phyloP scores from a whole-genome alignment of 2,797 vertebrate genomes.

The Halcyon smyrnensis region DNA sequence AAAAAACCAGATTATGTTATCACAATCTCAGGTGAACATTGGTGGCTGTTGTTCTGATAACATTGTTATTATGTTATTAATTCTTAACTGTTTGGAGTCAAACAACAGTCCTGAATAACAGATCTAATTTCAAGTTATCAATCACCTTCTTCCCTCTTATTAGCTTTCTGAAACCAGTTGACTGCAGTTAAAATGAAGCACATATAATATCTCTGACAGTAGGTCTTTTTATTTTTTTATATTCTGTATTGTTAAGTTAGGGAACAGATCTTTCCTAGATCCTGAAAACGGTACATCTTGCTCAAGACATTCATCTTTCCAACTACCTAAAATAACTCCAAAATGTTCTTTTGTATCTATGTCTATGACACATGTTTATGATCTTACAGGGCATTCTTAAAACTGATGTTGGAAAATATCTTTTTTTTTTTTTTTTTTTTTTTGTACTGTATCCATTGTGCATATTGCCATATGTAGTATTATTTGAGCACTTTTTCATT shows the following conservation, averaged over 20 bases:
- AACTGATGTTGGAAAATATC: neutral
- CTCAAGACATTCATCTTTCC: neutral
- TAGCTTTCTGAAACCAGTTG: neutral
- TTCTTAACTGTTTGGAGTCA: neutral
- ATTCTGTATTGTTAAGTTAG: neutral
- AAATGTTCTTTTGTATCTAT: neutral
- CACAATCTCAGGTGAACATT: neutral
- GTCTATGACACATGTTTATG: neutral
- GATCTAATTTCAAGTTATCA: slow-evolving; percentile 12
- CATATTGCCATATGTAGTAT: neutral
- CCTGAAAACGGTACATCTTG: neutral
- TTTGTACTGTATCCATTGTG: neutral
- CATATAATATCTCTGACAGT: neutral
- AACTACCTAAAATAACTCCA: neutral
- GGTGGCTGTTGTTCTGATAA: neutral
- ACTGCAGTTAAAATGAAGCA: neutral
- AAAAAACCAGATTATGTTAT: neutral
- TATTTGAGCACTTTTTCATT: neutral
- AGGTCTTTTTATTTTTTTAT: neutral
- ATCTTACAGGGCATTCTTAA: neutral
- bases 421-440: neutral
- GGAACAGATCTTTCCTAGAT: neutral
- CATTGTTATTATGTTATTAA: neutral
- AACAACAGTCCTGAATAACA: neutral
- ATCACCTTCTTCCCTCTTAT: neutral